Percentiles rank a stretch among this genome's conserved stretches.
Evolutionary conservation across 1,140 invertebrate genomes (phyloP).

Genomic region (Diorhabda carinulata): DNA sequence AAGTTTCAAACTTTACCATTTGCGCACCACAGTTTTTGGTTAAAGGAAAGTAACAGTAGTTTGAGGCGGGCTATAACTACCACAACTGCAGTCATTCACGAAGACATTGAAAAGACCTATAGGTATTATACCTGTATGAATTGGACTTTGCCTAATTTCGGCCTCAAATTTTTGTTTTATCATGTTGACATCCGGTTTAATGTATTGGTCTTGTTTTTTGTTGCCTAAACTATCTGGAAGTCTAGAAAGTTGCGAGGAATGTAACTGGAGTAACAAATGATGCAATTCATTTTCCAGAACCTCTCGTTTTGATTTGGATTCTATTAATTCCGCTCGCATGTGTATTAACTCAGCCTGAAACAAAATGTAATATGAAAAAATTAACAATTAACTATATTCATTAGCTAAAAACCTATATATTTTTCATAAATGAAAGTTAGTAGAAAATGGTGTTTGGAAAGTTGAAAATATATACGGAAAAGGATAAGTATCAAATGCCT

Average conservation of each 20-base stretch:
- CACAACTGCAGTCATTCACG: too few species aligned
- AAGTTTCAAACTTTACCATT: too few species aligned
- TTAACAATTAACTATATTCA: too few species aligned
- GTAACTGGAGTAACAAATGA: constrained; percentile 60
- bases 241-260: constrained; percentile 56
- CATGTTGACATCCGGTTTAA: constrained; percentile 44
- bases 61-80: too few species aligned
- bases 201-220: constrained; percentile 46
- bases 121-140: constrained; percentile 28
- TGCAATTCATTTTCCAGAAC: constrained; percentile 61
- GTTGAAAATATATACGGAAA: too few species aligned
- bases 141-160: constrained; percentile 47
- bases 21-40: too few species aligned
- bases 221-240: constrained; percentile 41
- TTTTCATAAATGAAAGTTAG: too few species aligned
- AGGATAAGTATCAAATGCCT: too few species aligned
- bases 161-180: constrained; percentile 48
- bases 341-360: constrained; percentile 71
- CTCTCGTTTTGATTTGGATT: constrained; percentile 57
- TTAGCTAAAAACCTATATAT: too few species aligned
- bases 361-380: constrained; percentile 29
- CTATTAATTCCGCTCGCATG: constrained; percentile 64
- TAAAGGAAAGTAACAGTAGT: too few species aligned
- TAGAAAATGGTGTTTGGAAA: too few species aligned
- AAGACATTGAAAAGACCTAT: too few species aligned